A percentile compares a stretch with the other conserved stretches of the same genome.
phyloP scores from a whole-genome alignment of 2,113 vertebrate species.

The Festucalex cinctus region DNA sequence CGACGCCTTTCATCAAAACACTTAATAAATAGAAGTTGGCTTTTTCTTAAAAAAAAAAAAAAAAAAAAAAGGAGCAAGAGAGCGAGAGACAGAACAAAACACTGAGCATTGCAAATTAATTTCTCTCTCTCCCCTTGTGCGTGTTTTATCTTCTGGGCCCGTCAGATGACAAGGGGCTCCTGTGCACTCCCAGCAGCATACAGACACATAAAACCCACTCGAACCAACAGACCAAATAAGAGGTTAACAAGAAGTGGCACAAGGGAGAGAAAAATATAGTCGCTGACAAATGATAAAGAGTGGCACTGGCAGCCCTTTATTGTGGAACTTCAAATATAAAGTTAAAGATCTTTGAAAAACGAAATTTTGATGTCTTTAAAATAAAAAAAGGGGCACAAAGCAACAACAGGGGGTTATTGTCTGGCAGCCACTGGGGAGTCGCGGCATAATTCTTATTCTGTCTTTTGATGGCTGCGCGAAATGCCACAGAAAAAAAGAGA shows the following conservation, averaged over 20 bases:
- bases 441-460: conserved; percentile 94
- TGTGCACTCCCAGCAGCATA: conserved; percentile 87
- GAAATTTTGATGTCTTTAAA: conserved; percentile 99
- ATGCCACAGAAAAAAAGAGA: conserved; percentile 79
- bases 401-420: conserved; percentile 99
- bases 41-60: conserved; percentile 27
- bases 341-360: conserved; percentile 98
- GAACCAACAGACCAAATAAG: conserved; percentile 87
- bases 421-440: conserved; percentile 94
- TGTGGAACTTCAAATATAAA: conserved; percentile 96
- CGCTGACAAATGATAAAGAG: conserved; percentile 92
- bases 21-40: conserved; percentile 65
- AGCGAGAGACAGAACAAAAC: conserved; percentile 22
- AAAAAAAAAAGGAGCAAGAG: neutral
- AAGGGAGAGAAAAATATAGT: conserved; percentile 84
- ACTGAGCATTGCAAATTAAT: conserved; percentile 69
- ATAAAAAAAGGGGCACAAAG: conserved; percentile 95
- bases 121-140: conserved; percentile 77
- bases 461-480: conserved; percentile 98
- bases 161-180: conserved; percentile 86
- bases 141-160: conserved; percentile 78
- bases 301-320: conserved; percentile 94
- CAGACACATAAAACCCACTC: conserved; percentile 81
- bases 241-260: conserved; percentile 98
- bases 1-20: conserved; percentile 63